Base-by-base conservation (phyloP, 2,113 vertebrate species). In the Silurus meridionalis region DNA sequence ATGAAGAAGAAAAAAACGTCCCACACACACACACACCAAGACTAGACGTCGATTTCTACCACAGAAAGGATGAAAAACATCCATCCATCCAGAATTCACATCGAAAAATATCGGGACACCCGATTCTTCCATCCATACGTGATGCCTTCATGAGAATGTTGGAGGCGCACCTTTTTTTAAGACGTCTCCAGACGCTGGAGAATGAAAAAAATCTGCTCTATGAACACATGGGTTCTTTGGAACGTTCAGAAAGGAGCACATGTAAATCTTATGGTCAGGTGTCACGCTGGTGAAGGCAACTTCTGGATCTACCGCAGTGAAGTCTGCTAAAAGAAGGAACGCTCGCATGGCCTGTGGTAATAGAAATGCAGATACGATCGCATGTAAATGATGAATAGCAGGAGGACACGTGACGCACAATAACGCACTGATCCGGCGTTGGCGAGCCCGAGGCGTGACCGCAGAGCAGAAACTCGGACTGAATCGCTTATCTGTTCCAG, bases 401-500 rank as follows among this genome's bases (percentile, higher is more conserved):
- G 52, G 37, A 9, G 8, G 28, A 37, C 37, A 37, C 37, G 4
- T 28, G 37, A 1, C 6, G n/a, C 21, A 64, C 4, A 13, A n/a
- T 64, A 66, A 50, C 4, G 37, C 25, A 15, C 2, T 6, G 6
- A 83, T 60, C 25, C n/a, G 82, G 61, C 48, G 85, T 78, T 87
- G 21, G 4, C 69, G 48, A 88, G 80, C 57, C 72, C 15, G 60
- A 85, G 83, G 74, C 23, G 53, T 77, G 55, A 23, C 21, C 15
- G 79, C 71, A 48, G 61, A 87, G 81, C 53, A 25, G 23, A 53
- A 78, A 79, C 72, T 7, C 9, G 83, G 75, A 58, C 84, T 57
- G 75, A 78, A 67, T 71, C 71, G 67, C 11, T 64, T 78, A 75
- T 91, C 89, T 82, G 85, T 87, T 83, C 90, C 82, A 87, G 83